These are phyloP conservation scores for Drosophila aldrichi DNA, from an alignment of 2,888 invertebrate species.

Conservation along the genomic window DNA sequence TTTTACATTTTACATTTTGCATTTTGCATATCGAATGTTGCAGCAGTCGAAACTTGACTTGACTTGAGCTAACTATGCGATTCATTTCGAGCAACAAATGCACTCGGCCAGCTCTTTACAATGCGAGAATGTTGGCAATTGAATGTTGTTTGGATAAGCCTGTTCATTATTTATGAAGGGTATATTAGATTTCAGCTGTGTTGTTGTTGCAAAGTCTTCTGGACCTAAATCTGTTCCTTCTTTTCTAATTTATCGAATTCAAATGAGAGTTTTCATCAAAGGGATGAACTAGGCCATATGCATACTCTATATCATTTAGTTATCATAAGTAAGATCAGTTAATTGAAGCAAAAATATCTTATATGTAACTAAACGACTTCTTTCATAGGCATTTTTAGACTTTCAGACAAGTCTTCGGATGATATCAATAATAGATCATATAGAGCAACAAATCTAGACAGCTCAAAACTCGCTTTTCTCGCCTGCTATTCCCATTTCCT, in stretches of 20 bases:
- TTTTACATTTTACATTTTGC: background rate
- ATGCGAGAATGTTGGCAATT: background rate
- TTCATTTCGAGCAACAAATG: conserved; percentile 9
- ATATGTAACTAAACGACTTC: no score
- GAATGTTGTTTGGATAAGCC: no score
- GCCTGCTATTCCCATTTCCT: no score
- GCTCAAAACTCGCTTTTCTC: background rate
- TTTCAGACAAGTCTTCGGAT: no score
- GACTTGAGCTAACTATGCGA: background rate
- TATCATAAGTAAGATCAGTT: no score
- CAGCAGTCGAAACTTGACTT: background rate
- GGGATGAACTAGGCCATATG: no score
- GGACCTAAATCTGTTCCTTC: no score
- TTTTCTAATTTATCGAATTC: no score
- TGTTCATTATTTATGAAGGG: background rate
- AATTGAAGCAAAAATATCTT: no score
- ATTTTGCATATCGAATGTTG: conserved; percentile 1
- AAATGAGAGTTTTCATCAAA: no score
- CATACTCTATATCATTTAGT: no score
- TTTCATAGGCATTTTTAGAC: no score
- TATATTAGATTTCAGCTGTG: background rate
- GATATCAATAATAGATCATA: background rate
- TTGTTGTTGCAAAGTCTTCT: background rate
- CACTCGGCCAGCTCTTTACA: background rate
- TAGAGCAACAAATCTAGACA: background rate